Conservation (phyloP, 30 jellyfish, hydroid and myxozoan genomes). For the Hydra vulgaris region DNA sequence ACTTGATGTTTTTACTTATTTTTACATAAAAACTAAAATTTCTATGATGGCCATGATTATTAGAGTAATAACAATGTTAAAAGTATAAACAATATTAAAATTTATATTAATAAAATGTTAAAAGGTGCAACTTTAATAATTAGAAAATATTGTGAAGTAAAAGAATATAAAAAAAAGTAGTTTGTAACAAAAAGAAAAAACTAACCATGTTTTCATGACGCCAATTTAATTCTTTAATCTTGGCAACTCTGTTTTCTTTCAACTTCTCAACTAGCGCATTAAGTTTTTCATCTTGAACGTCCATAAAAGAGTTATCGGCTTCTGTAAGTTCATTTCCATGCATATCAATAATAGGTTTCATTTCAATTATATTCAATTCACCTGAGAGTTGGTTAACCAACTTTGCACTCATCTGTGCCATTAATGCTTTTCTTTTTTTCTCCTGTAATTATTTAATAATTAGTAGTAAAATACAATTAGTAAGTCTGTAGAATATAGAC, state of each 20-base stretch:
- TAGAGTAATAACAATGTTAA: too few relatives aligned
- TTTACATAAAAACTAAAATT: too few relatives aligned
- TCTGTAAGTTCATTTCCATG: constrained; percentile 42
- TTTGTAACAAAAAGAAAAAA: too few relatives aligned
- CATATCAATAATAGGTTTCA: constrained; percentile 41
- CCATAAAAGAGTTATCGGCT: constrained; percentile 30
- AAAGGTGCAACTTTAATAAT: too few relatives aligned
- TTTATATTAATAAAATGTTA: too few relatives aligned
- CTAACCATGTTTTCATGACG: constrained; percentile 56
- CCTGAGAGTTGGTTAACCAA: constrained; percentile 64
- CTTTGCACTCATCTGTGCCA: constrained; percentile 45
- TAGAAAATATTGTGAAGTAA: not conserved
- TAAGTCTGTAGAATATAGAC: too few relatives aligned
- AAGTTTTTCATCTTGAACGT: constrained; percentile 46
- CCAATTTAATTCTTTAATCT: constrained; percentile 48
- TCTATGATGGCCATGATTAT: too few relatives aligned
- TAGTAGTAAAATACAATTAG: too few relatives aligned
- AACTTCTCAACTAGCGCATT: constrained; percentile 49
- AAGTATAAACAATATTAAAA: too few relatives aligned
- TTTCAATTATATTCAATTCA: constrained; percentile 52
- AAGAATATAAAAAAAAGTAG: too few relatives aligned
- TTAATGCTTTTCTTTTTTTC: constrained; percentile 42
- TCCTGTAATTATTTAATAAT: constrained; percentile 28
- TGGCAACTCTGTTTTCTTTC: constrained; percentile 48
- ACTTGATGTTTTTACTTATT: too few relatives aligned